These are phyloP conservation scores for Onychomys leucogaster DNA, from an alignment of 2,797 vertebrate species.

Conservation along the genomic window DNA sequence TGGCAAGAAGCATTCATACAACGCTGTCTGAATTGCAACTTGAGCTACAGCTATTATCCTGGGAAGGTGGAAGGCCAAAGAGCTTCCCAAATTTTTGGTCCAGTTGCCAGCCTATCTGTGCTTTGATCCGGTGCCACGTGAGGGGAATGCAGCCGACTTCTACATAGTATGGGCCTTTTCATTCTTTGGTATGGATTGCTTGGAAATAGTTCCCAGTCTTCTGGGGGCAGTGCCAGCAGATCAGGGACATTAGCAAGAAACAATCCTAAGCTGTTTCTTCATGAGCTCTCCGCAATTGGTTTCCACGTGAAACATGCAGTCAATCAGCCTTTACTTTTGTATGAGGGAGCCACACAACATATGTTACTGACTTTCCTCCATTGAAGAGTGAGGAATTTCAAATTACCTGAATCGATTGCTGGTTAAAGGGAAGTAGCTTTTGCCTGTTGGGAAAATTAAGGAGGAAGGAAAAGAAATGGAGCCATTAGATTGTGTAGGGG, in stretches of 20 bases:
- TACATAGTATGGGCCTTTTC: background rate
- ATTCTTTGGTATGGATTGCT: conserved; percentile 47
- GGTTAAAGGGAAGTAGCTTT: conserved; percentile 8
- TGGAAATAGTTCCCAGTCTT: conserved; percentile 28
- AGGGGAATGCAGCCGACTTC: background rate
- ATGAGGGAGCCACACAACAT: background rate
- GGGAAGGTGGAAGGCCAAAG: background rate
- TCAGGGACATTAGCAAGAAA: conserved; percentile 19
- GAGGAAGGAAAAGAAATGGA: background rate
- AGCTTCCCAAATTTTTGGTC: rapidly evolving
- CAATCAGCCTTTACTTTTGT: conserved; percentile 21
- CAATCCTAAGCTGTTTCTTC: background rate
- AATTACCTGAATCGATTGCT: background rate
- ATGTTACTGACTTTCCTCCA: background rate
- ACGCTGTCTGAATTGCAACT: background rate
- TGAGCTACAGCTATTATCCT: conserved; percentile 6
- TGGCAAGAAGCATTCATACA: background rate
- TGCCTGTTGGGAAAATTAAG: background rate
- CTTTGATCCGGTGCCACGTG: rapidly evolving
- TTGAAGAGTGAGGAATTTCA: background rate
- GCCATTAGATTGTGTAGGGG: background rate
- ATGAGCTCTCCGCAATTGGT: background rate
- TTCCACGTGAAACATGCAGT: conserved; percentile 16
- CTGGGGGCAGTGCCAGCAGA: background rate
- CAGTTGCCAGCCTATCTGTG: background rate